Evolutionary conservation across 2,888 invertebrate genomes (phyloP).

Genomic region (Eutolmus rufibarbis): DNA sequence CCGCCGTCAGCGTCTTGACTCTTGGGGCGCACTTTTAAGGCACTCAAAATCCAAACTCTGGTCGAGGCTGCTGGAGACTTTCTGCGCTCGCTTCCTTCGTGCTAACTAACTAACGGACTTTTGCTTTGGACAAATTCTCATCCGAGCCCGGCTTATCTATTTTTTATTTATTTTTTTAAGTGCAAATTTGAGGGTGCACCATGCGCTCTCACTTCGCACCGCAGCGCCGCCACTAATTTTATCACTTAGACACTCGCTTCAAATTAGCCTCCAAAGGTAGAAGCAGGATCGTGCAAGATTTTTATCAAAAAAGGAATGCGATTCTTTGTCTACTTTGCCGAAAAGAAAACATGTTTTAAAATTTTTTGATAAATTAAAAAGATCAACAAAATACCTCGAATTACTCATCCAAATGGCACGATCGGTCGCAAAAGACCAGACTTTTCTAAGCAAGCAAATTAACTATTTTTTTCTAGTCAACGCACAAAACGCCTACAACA

Average conservation of each 20-base stretch:
- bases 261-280: background rate
- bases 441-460: background rate
- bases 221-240: background rate
- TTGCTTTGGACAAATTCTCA: background rate
- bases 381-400: background rate
- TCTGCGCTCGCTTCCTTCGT: background rate
- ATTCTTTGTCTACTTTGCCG: background rate
- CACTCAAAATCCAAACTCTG: background rate
- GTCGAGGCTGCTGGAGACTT: background rate
- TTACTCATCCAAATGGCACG: background rate
- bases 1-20: background rate
- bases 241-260: background rate
- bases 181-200: background rate
- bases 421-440: background rate
- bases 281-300: background rate
- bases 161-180: background rate
- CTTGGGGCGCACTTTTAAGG: background rate
- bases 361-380: background rate
- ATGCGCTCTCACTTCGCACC: background rate
- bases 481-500: background rate
- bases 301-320: background rate
- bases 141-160: background rate
- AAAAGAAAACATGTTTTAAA: background rate
- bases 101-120: slow-evolving; percentile 1
- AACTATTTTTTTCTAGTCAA: background rate